These are phyloP conservation scores for Acropternis orthonyx DNA, from an alignment of 2,797 vertebrate species.

Conservation along the genomic window DNA sequence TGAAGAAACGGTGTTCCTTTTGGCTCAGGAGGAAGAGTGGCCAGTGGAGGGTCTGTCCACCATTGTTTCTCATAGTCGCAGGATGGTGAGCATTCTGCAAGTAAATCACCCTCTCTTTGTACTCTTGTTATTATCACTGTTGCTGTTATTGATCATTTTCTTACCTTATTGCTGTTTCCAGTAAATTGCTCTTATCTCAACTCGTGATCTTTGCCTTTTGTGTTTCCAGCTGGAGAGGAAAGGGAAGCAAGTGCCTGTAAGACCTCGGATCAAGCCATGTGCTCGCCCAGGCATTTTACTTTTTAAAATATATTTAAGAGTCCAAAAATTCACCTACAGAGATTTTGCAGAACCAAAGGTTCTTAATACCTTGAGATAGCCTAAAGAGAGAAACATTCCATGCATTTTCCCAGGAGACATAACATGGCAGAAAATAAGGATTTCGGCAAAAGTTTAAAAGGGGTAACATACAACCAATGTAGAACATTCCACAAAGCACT, in stretches of 20 bases:
- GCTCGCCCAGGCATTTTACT: not conserved
- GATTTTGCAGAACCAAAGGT: not conserved
- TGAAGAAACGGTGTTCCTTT: not conserved
- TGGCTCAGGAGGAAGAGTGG: not conserved
- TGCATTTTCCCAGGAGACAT: not conserved
- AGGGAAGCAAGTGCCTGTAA: not conserved
- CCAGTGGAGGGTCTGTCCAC: not conserved
- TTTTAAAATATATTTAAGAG: not conserved
- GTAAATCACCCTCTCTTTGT: not conserved
- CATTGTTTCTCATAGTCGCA: not conserved
- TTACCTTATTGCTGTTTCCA: not conserved
- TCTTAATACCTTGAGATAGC: not conserved
- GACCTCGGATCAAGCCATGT: not conserved
- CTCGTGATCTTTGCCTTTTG: not conserved
- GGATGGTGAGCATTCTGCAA: not conserved
- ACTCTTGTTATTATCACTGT: not conserved
- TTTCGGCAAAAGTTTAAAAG: not conserved
- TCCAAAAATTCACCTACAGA: not conserved
- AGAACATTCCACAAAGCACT: not conserved
- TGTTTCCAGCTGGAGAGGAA: not conserved
- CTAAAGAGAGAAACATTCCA: not conserved
- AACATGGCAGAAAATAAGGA: not conserved
- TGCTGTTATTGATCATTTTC: not conserved
- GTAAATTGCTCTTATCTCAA: not conserved
- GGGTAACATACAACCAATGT: not conserved